phyloP scores from a whole-genome alignment of 2,888 invertebrate species.

The Embidobia sp. region DNA sequence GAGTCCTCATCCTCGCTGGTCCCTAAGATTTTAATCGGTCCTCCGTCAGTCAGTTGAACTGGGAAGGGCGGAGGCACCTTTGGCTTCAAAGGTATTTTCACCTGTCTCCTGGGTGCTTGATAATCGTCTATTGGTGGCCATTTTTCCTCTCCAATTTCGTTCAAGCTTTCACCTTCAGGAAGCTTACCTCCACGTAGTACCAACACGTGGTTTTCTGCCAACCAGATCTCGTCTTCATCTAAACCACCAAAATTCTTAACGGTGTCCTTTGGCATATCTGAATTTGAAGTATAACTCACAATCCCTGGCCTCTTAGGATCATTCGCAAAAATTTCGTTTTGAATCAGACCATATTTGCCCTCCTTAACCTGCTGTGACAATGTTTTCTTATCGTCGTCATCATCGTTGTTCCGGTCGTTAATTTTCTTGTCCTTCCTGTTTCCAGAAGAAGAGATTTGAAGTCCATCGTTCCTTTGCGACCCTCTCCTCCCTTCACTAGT shows the following conservation, averaged over 20 bases:
- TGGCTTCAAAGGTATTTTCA: slow-evolving; percentile 91
- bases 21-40: slow-evolving; percentile 93
- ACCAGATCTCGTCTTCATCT: slow-evolving; percentile 93
- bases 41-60: slow-evolving; percentile 92
- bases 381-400: slow-evolving; percentile 91
- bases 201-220: slow-evolving; percentile 93
- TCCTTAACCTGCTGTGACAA: slow-evolving; percentile 94
- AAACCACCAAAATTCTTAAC: slow-evolving; percentile 91
- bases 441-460: slow-evolving; percentile 87
- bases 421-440: slow-evolving; percentile 84
- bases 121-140: slow-evolving; percentile 94
- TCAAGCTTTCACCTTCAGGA: slow-evolving; percentile 80
- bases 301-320: slow-evolving; percentile 90
- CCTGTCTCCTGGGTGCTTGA: slow-evolving; percentile 91
- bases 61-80: slow-evolving; percentile 96
- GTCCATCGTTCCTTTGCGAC: slow-evolving; percentile 82
- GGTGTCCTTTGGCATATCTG: slow-evolving; percentile 91
- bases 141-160: slow-evolving; percentile 61
- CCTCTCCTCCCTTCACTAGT: slow-evolving; percentile 70
- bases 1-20: slow-evolving; percentile 88
- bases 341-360: slow-evolving; percentile 94
- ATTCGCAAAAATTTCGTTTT: slow-evolving; percentile 90
- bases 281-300: slow-evolving; percentile 90
- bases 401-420: slow-evolving; percentile 80
- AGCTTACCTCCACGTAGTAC: slow-evolving; percentile 91